Conservation (phyloP, 2,797 vertebrate species). For the Ceryle rudis region DNA sequence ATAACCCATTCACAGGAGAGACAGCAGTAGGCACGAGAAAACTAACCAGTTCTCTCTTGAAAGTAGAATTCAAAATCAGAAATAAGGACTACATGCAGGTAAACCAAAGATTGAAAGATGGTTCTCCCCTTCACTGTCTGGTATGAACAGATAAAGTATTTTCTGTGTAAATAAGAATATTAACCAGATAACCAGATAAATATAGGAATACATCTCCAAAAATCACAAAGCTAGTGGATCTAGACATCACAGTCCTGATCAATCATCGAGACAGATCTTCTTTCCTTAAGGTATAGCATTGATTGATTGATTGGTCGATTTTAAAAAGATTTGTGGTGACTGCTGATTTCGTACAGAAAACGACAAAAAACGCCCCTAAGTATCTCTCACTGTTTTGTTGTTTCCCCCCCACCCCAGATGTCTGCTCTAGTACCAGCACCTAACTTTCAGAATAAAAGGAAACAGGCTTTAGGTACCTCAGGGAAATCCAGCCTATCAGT, state of each 20-base stretch:
- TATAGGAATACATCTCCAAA: not conserved
- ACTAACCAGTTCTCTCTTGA: not conserved
- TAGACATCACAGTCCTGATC: not conserved
- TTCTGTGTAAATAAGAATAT: not conserved
- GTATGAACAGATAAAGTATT: not conserved
- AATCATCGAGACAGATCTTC: not conserved
- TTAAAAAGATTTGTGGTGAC: not conserved
- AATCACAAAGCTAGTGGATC: not conserved
- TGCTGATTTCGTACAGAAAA: not conserved
- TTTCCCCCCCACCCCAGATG: not conserved
- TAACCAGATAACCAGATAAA: not conserved
- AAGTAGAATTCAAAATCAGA: not conserved
- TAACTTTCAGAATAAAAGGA: constrained; percentile 8
- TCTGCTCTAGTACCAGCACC: not conserved
- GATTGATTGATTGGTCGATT: not conserved
- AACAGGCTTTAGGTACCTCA: not conserved
- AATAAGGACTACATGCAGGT: not conserved
- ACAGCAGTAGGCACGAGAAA: not conserved
- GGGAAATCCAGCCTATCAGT: constrained; percentile 19
- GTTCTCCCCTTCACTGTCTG: not conserved
- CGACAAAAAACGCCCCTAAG: not conserved
- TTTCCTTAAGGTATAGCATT: not conserved
- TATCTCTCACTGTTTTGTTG: not conserved
- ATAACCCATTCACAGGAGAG: not conserved
- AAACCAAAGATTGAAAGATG: not conserved